Evolutionary conservation across 23 tunicate genomes (phyloP).

Genomic region (Botrylloides violaceus): DNA sequence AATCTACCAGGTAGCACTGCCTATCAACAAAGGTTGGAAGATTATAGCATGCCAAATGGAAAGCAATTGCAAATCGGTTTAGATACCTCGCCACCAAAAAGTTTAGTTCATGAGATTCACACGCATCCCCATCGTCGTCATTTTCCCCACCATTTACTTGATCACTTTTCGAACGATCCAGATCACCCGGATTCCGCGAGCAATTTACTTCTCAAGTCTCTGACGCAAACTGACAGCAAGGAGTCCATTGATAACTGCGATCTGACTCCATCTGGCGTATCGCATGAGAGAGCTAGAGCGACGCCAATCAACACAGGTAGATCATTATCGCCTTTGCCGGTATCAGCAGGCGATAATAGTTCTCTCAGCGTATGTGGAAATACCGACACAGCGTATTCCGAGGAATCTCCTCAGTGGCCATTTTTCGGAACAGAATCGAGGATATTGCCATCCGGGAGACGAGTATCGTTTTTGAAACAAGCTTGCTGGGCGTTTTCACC

Average conservation of each 20-base stretch:
- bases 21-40: too few relatives aligned
- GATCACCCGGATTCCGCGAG: not conserved
- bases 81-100: not conserved
- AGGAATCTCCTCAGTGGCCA: constrained; percentile 21
- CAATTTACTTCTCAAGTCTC: not conserved
- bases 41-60: not conserved
- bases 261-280: not conserved
- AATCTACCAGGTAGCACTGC: too few relatives aligned
- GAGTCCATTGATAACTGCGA: not conserved
- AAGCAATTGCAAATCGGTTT: not conserved
- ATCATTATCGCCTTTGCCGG: too few relatives aligned
- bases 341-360: not conserved
- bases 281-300: not conserved
- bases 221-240: not conserved
- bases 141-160: constrained; percentile 56
- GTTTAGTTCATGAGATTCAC: constrained; percentile 36
- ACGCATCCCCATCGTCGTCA: constrained; percentile 82
- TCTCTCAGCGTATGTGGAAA: not conserved
- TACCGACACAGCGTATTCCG: not conserved
- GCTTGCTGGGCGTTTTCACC: constrained; percentile 19
- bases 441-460: constrained; percentile 24
- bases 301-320: too few relatives aligned
- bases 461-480: constrained; percentile 21
- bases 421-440: constrained; percentile 28
- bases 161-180: constrained; percentile 39